Conservation (phyloP, 1,140 invertebrate genomes). For the Cyphomyrmex costatus region DNA sequence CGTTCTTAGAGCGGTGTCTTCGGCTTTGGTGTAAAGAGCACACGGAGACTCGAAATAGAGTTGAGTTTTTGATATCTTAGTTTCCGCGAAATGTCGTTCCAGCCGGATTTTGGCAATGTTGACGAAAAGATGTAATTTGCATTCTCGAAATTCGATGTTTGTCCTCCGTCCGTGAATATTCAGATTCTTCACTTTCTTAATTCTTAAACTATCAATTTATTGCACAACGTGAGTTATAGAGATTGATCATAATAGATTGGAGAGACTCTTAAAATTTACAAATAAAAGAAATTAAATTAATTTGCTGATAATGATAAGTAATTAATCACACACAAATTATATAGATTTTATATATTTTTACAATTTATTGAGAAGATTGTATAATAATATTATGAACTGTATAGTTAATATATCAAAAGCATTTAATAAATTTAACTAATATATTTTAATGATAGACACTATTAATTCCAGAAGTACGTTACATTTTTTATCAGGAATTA, state of each 20-base stretch:
- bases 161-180: neutral
- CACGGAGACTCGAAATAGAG: slow-evolving; percentile 63
- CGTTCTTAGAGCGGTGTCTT: slow-evolving; percentile 56
- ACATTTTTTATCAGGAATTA: neutral
- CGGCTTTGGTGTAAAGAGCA: slow-evolving; percentile 37
- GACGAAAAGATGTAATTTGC: slow-evolving; percentile 28
- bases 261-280: neutral
- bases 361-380: neutral
- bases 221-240: neutral
- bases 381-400: neutral
- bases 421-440: neutral
- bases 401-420: neutral
- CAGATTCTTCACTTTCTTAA: neutral
- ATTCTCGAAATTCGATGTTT: slow-evolving; percentile 1
- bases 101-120: slow-evolving; percentile 40
- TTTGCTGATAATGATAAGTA: neutral
- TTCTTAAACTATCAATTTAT: neutral
- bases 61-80: slow-evolving; percentile 70
- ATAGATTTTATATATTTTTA: neutral
- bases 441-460: neutral
- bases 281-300: neutral
- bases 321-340: neutral
- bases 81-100: slow-evolving; percentile 58
- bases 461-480: neutral
- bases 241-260: neutral